phyloP scores from a whole-genome alignment of 2,888 invertebrate genomes.

The Perizoma affinitatum region DNA sequence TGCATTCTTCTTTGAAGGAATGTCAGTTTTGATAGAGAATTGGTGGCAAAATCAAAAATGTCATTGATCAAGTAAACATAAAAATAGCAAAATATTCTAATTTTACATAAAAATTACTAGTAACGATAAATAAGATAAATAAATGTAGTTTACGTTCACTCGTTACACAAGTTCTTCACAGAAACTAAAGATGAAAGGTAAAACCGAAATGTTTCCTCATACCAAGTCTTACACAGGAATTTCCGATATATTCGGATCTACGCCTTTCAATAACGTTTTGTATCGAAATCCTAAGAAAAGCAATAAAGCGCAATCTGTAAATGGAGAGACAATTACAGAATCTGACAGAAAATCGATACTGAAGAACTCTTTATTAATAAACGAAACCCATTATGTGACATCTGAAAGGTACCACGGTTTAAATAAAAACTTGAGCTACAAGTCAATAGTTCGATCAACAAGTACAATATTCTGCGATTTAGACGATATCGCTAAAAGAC shows the following conservation, averaged over 20 bases:
- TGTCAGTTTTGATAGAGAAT: constrained; percentile 14
- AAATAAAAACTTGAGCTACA: constrained; percentile 51
- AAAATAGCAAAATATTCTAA: constrained; percentile 13
- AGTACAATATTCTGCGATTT: constrained; percentile 75
- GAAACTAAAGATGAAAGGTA: constrained; percentile 40
- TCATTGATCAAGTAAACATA: constrained; percentile 26
- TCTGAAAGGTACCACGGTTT: constrained; percentile 59
- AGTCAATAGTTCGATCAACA: constrained; percentile 53
- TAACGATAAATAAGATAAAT: constrained; percentile 11
- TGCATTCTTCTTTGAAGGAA: not conserved
- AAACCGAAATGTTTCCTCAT: constrained; percentile 36
- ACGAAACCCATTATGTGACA: constrained; percentile 49
- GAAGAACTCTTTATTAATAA: constrained; percentile 27
- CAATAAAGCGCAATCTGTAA: constrained; percentile 31
- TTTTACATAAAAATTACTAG: constrained; percentile 23
- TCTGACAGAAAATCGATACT: constrained; percentile 29
- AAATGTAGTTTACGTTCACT: constrained; percentile 4
- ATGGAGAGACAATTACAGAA: constrained; percentile 37
- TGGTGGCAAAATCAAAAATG: constrained; percentile 4
- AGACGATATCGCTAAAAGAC: constrained; percentile 65
- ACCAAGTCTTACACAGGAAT: constrained; percentile 60
- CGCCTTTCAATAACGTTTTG: constrained; percentile 43
- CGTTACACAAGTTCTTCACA: not conserved
- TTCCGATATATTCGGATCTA: constrained; percentile 53
- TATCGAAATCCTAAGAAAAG: constrained; percentile 34